Conservation (phyloP, 2,113 vertebrate genomes). For the Nerophis ophidion region DNA sequence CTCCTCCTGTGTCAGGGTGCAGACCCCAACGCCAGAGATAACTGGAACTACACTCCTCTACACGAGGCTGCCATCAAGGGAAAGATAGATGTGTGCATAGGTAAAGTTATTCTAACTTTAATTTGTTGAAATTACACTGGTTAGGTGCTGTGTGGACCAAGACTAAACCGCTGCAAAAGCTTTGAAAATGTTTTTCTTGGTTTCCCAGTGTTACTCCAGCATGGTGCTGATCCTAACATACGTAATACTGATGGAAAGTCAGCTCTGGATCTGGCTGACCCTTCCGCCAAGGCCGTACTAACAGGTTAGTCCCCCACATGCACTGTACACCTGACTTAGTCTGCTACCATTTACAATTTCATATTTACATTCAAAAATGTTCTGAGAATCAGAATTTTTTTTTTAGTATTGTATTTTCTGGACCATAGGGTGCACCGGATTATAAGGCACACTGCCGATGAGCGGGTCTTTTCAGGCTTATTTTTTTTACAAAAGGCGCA, state of each 20-base stretch:
- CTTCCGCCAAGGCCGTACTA: slow-evolving; percentile 95
- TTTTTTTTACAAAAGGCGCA: too few species aligned
- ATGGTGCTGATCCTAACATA: slow-evolving; percentile 97
- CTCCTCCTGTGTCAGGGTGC: slow-evolving; percentile 93
- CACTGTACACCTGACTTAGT: too few species aligned
- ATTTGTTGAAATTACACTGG: not conserved
- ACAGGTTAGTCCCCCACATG: slow-evolving; percentile 79
- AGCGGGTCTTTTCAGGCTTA: too few species aligned
- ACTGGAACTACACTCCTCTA: slow-evolving; percentile 98
- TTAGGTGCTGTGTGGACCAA: not conserved
- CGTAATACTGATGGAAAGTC: slow-evolving; percentile 98
- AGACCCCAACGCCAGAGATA: slow-evolving; percentile 95
- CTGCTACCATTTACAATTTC: too few species aligned
- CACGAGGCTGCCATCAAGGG: slow-evolving; percentile 98
- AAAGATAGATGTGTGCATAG: slow-evolving; percentile 98
- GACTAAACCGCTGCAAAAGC: not conserved
- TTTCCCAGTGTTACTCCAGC: slow-evolving; percentile 88
- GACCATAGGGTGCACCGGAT: too few species aligned
- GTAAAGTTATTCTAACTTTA: slow-evolving; percentile 62
- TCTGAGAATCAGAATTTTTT: too few species aligned
- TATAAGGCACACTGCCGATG: too few species aligned
- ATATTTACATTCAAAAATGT: too few species aligned
- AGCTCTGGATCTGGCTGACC: slow-evolving; percentile 93
- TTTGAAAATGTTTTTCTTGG: not conserved
- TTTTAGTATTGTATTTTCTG: too few species aligned